Base-by-base conservation (phyloP, 2,113 vertebrate genomes). In the Gulo gulo region DNA sequence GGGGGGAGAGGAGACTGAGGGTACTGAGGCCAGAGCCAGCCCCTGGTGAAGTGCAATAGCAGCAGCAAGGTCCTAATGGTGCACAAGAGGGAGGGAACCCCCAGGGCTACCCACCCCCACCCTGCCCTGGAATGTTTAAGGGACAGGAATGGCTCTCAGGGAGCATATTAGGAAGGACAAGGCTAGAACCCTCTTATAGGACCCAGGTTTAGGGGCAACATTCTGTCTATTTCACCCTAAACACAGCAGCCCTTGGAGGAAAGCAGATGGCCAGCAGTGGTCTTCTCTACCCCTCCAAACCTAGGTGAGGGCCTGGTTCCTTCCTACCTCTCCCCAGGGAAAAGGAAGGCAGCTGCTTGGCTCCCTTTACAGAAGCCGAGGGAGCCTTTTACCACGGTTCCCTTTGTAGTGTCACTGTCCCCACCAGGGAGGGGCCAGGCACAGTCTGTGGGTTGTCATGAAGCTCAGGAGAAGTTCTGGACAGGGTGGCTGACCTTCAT, bases 401-500 rank as follows among this genome's bases (percentile, higher is more conserved):
- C 94, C 92, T 94, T 57, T 73, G 95, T 97, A 98, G 97, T 98
- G 97, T 96, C 85, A 94, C 94, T 97, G 84, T 96, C 83, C 92
- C 89, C 81, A 84, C 88, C 91, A 94, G 71, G 94, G 67, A 97
- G 94, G 89, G 67, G 87, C 59, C 94, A 97, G 91, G 88, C 81
- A 97, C 97, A 97, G 95, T 96, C 96, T 97, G 86, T 95, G 80
- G 74, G 81, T 95, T 31, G 20, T 83, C 31, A 2, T 55, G 63
- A 47, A 87, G 97, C 96, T 99, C 98, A 98, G 82, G 98, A 98
- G 97, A 99, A 98, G 96, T 98, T 98, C 98, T 99, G 98, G 96
- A 98, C 97, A 67, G 98, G 98, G 90, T 98, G 98, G 98, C 98
- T 99, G 98, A 98, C 98, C 93, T 98, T 98, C 98, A 99, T 98